phyloP scores from a whole-genome alignment of 2,888 invertebrate species.

The Drosophila conformis region DNA sequence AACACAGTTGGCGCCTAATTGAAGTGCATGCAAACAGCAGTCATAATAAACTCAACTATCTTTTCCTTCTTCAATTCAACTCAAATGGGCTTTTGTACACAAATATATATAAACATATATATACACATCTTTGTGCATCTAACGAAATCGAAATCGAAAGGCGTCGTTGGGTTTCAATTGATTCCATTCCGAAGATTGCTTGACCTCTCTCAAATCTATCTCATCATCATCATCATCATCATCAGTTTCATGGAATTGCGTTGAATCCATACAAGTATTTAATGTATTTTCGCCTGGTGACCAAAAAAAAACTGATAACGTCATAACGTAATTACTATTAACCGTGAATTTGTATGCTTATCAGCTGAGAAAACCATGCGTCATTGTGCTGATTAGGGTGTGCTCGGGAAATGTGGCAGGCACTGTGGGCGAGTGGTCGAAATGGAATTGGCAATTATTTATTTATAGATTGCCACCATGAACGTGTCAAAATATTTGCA shows the following conservation, averaged over 20 bases:
- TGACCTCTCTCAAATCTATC: conserved; percentile 49
- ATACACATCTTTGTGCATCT: neutral
- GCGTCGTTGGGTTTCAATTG: conserved; percentile 62
- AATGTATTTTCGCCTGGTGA: conserved; percentile 52
- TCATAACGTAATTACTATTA: conserved; percentile 63
- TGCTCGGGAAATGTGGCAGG: neutral
- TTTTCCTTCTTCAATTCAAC: conserved; percentile 3
- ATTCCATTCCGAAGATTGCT: conserved; percentile 44
- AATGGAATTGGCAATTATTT: conserved; percentile 53
- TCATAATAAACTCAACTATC: conserved; percentile 10
- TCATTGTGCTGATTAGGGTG: conserved; percentile 44
- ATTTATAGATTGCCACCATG: conserved; percentile 62
- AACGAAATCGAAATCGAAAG: conserved; percentile 66
- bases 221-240: conserved; percentile 29
- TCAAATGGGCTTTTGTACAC: conserved; percentile 14
- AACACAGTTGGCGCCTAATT: conserved; percentile 64
- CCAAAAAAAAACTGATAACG: conserved; percentile 63
- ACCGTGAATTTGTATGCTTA: conserved; percentile 58
- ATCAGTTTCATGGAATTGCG: conserved; percentile 17
- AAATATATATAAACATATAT: neutral
- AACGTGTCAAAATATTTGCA: conserved; percentile 48
- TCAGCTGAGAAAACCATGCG: conserved; percentile 54
- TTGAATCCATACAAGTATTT: neutral
- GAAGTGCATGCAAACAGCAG: conserved; percentile 72
- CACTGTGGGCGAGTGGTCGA: conserved; percentile 18